Evolutionary conservation across 2,888 invertebrate species (phyloP).

Genomic region (Papilio protenor): DNA sequence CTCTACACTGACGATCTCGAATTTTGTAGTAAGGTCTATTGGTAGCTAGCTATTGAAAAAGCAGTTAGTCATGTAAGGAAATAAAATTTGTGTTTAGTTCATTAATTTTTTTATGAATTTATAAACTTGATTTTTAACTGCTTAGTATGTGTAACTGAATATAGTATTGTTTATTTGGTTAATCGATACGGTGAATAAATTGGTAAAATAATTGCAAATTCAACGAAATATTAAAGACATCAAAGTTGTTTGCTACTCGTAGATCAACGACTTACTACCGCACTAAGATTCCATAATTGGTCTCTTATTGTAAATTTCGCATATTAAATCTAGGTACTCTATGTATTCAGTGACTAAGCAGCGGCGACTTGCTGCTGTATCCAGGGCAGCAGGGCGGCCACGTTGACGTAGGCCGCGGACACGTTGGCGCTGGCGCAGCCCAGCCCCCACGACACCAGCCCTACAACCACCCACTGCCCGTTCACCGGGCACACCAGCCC

Average conservation of each 20-base stretch:
- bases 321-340: background rate
- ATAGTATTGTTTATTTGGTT: background rate
- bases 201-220: background rate
- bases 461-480: constrained; percentile 85
- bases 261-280: background rate
- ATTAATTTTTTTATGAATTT: background rate
- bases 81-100: background rate
- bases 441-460: constrained; percentile 90
- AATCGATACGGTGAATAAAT: background rate
- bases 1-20: background rate
- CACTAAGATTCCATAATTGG: background rate
- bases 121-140: background rate
- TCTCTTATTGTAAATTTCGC: background rate
- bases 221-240: background rate
- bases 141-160: background rate
- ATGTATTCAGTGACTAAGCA: constrained; percentile 50
- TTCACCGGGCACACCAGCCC: constrained; percentile 86
- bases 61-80: background rate
- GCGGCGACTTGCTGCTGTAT: constrained; percentile 83
- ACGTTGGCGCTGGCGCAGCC: constrained; percentile 88
- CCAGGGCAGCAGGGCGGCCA: constrained; percentile 88
- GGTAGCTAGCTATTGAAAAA: background rate
- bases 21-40: background rate
- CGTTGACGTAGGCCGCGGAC: constrained; percentile 91
- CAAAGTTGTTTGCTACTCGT: background rate